These are phyloP conservation scores for Azorinus chamasolen DNA, from an alignment of 2,888 invertebrate genomes.

Conservation along the genomic window DNA sequence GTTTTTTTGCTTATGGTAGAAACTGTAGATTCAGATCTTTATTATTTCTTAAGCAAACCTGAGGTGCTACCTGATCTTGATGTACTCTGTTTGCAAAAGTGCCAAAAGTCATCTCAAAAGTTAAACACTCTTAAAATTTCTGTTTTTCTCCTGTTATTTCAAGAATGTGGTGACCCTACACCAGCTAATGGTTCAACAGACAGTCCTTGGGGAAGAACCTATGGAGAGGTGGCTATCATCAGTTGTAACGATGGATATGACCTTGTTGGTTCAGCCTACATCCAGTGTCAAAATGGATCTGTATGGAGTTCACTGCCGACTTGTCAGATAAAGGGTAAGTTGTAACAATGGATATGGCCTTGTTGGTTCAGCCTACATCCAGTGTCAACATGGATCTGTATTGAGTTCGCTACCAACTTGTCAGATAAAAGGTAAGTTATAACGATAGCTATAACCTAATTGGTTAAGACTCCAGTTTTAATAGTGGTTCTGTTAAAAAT, in stretches of 20 bases:
- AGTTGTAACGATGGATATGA: constrained; percentile 21
- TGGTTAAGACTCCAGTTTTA: too few relatives aligned
- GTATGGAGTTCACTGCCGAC: constrained; percentile 9
- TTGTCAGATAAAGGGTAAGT: constrained; percentile 5
- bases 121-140: too few relatives aligned
- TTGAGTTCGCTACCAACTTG: constrained; percentile 12
- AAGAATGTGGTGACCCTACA: neutral
- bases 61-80: too few relatives aligned
- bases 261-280: neutral
- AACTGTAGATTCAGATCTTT: too few relatives aligned
- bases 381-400: neutral
- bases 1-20: too few relatives aligned
- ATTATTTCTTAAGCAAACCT: too few relatives aligned
- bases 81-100: too few relatives aligned
- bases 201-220: constrained; percentile 13
- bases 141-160: too few relatives aligned
- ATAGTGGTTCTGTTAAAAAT: too few relatives aligned
- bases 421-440: constrained; percentile 1
- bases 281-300: neutral
- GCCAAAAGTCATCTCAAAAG: too few relatives aligned
- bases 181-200: constrained; percentile 9
- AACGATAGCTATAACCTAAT: too few relatives aligned
- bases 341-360: too few relatives aligned
- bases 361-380: neutral
- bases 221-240: constrained; percentile 23